phyloP scores from a whole-genome alignment of 2,113 vertebrate genomes.

The Neodontobutis hainanensis region DNA sequence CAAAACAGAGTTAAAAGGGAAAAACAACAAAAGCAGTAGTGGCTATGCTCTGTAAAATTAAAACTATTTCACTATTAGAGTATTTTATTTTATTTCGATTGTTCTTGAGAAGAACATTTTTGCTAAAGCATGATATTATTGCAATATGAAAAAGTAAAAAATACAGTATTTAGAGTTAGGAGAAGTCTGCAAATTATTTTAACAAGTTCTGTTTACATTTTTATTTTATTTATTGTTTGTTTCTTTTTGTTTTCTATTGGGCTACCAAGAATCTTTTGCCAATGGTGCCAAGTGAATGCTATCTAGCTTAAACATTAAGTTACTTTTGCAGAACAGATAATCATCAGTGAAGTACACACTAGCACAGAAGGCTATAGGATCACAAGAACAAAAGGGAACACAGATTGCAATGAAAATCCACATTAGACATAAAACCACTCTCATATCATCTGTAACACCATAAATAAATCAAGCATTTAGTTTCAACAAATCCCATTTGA shows the following conservation, averaged over 20 bases:
- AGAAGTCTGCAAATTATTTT: constrained; percentile 93
- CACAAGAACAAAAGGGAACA: constrained; percentile 61
- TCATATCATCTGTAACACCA: constrained; percentile 50
- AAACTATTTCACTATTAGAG: constrained; percentile 99
- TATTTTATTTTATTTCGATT: constrained; percentile 99
- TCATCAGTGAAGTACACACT: constrained; percentile 85
- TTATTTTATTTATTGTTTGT: constrained; percentile 5
- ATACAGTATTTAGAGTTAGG: constrained; percentile 98
- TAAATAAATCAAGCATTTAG: constrained; percentile 49
- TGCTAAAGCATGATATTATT: constrained; percentile 99
- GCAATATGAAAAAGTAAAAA: constrained; percentile 87
- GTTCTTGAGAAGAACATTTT: constrained; percentile 99
- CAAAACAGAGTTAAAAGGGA: constrained; percentile 83
- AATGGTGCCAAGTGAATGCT: constrained; percentile 99
- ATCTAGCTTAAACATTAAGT: constrained; percentile 93
- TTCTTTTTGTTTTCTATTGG: constrained; percentile 55
- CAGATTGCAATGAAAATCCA: constrained; percentile 58
- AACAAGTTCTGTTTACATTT: constrained; percentile 92
- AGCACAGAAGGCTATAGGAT: constrained; percentile 85
- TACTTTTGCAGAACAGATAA: constrained; percentile 96
- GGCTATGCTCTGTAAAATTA: constrained; percentile 99
- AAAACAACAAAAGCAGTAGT: constrained; percentile 96
- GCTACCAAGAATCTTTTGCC: constrained; percentile 97
- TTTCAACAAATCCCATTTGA: constrained; percentile 24
- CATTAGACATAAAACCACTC: constrained; percentile 54